phyloP scores from a whole-genome alignment of 2,797 vertebrate species.

The Tapirus indicus region DNA sequence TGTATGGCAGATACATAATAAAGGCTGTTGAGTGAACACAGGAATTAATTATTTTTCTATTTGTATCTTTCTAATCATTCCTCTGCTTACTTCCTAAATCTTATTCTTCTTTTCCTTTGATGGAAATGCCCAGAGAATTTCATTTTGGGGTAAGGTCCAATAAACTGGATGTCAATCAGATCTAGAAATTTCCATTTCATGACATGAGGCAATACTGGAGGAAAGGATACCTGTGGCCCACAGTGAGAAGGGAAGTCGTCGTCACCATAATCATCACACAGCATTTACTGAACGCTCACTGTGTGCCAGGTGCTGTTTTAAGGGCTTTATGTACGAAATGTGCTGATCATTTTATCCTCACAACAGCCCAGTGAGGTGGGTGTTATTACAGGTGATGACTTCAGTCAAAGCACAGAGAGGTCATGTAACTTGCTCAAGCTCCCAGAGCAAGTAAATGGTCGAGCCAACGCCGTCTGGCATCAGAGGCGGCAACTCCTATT shows the following conservation, averaged over 20 bases:
- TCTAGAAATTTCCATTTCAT: background rate
- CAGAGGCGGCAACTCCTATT: background rate
- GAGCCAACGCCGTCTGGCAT: background rate
- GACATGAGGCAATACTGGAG: background rate
- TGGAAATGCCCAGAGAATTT: background rate
- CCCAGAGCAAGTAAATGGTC: background rate
- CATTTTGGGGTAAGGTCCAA: background rate
- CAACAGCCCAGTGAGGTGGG: background rate
- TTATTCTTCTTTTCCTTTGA: constrained; percentile 26
- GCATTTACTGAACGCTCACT: background rate
- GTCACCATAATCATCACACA: background rate
- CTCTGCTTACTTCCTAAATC: background rate
- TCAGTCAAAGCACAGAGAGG: background rate
- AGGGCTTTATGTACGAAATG: background rate
- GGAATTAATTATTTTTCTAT: background rate
- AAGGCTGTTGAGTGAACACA: background rate
- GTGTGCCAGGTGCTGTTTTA: background rate
- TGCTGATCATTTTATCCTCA: background rate
- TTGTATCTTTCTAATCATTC: background rate
- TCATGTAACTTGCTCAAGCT: background rate
- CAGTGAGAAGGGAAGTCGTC: background rate
- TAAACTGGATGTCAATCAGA: background rate
- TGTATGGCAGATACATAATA: background rate
- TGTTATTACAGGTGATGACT: background rate
- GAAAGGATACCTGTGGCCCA: background rate